Conservation (phyloP, 2,888 invertebrate genomes). For the Sinelater perroti region DNA sequence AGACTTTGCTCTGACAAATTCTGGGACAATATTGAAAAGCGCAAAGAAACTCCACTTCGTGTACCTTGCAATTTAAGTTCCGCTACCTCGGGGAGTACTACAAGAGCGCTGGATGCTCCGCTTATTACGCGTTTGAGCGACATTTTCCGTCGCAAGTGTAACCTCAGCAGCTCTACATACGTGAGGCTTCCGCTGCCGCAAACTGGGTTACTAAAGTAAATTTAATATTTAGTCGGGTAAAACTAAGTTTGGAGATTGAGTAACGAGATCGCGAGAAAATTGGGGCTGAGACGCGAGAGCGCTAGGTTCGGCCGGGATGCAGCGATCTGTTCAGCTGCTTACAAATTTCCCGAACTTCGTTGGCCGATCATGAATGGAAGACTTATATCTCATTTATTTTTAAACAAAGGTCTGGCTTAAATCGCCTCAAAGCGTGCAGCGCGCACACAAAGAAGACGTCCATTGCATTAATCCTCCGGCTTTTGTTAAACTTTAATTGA, state of each 20-base stretch:
- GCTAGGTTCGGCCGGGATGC: not conserved
- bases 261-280: conserved; percentile 23
- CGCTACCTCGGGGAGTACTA: too few relatives aligned
- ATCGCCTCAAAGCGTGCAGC: conserved; percentile 22
- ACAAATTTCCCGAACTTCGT: not conserved
- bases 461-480: conserved; percentile 32
- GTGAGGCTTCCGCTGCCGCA: conserved; percentile 18
- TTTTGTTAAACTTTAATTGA: conserved; percentile 37
- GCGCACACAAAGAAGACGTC: conserved; percentile 29
- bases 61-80: too few relatives aligned
- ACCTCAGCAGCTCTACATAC: conserved; percentile 25
- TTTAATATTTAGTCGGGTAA: conserved; percentile 27
- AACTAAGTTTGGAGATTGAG: conserved; percentile 21
- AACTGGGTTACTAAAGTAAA: conserved; percentile 29
- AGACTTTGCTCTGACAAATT: too few relatives aligned
- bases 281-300: conserved; percentile 7
- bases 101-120: conserved; percentile 15
- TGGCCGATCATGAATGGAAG: not conserved
- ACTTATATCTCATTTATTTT: conserved; percentile 21
- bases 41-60: too few relatives aligned
- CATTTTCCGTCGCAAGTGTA: conserved; percentile 25
- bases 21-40: too few relatives aligned
- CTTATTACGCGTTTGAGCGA: conserved; percentile 29
- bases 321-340: conserved; percentile 2
- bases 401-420: conserved; percentile 26